A percentile compares a stretch with the other conserved stretches of the same genome.
phyloP scores from a whole-genome alignment of 2,797 vertebrate genomes.

The Psittacula echo region DNA sequence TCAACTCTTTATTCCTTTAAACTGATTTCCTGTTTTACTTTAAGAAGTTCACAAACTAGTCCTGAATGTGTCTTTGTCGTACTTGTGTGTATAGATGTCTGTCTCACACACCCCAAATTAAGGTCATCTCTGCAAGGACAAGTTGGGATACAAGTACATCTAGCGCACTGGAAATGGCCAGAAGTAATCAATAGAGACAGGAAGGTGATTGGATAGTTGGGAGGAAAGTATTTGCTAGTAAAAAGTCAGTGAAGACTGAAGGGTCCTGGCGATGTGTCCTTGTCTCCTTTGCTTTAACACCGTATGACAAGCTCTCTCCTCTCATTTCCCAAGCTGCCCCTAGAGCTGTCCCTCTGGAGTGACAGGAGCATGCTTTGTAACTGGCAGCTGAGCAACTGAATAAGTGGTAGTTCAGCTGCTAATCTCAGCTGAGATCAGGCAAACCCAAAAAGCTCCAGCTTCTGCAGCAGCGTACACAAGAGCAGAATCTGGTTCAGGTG shows the following conservation, averaged over 20 bases:
- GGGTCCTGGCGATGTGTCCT: not conserved
- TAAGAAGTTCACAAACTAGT: not conserved
- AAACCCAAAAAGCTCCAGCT: not conserved
- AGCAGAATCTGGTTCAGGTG: not conserved
- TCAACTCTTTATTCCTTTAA: not conserved
- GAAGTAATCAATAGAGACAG: not conserved
- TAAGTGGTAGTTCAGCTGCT: not conserved
- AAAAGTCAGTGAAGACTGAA: not conserved
- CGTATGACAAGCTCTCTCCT: not conserved
- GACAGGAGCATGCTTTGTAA: not conserved
- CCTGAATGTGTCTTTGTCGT: not conserved
- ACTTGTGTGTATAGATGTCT: not conserved
- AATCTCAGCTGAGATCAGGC: not conserved
- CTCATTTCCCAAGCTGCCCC: not conserved
- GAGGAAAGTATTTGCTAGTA: not conserved
- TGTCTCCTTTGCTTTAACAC: not conserved
- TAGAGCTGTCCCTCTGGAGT: not conserved
- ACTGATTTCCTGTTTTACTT: not conserved
- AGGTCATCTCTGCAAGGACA: not conserved
- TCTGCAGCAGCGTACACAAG: accelerated
- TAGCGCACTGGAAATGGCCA: not conserved
- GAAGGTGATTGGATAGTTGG: not conserved
- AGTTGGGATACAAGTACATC: not conserved
- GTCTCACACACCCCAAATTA: not conserved
- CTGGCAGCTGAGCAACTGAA: not conserved